Conservation (phyloP, 2,797 vertebrate species). For the Phalanger gymnotis region DNA sequence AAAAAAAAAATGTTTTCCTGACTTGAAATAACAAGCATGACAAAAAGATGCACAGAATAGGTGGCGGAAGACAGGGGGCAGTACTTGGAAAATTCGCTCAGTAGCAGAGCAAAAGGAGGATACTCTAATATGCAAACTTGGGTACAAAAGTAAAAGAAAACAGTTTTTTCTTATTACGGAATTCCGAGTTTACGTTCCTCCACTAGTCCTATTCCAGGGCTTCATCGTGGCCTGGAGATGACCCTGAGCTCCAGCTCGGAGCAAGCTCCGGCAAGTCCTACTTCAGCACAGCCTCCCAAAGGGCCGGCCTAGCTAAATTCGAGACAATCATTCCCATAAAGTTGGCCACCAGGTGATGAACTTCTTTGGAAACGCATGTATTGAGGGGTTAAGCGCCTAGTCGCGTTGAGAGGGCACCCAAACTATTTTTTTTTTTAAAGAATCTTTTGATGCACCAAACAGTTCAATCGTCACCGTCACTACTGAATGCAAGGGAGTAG, state of each 20-base stretch:
- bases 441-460: neutral
- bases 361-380: neutral
- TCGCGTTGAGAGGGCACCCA: neutral
- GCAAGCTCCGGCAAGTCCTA: neutral
- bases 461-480: neutral
- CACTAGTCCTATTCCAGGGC: neutral
- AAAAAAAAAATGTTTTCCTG: neutral
- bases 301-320: neutral
- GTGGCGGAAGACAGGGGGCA: conserved; percentile 57
- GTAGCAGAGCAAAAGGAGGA: conserved; percentile 28
- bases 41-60: neutral
- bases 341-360: neutral
- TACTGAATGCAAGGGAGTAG: neutral
- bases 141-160: neutral
- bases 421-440: neutral
- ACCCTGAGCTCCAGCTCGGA: neutral
- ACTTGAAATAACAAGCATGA: neutral
- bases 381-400: neutral
- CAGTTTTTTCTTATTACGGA: neutral
- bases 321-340: neutral
- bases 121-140: neutral
- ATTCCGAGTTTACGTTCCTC: neutral
- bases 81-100: conserved; percentile 48
- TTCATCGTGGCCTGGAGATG: neutral
- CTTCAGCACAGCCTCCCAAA: neutral